Base-by-base conservation (phyloP, 1,140 invertebrate species). In the Steinernema feltiae region DNA sequence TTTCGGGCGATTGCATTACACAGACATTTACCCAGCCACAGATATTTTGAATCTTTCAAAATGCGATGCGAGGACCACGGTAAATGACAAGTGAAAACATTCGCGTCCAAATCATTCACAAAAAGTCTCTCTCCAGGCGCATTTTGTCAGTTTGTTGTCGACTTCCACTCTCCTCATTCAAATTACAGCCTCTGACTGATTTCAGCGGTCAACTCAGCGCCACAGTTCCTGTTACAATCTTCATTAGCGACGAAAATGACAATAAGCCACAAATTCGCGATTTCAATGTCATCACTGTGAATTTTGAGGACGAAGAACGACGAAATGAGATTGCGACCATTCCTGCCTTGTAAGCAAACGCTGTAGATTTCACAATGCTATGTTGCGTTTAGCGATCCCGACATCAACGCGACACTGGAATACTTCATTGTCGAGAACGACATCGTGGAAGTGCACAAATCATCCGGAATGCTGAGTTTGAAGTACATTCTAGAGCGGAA, bases 401-500 rank as follows among this genome's bases (percentile, higher is more conserved):
- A 85, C 70, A 78, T 81, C 69, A 86, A 86, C 48, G 85, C 83
- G 24, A 86, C 84, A n/a, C n/a, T n/a, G n/a, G n/a, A n/a, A n/a
- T n/a, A n/a, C n/a, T n/a, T n/a, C n/a, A n/a, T n/a, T n/a, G n/a
- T n/a, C n/a, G n/a, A n/a, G n/a, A n/a, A n/a, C n/a, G n/a, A n/a
- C n/a, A n/a, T n/a, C n/a, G n/a, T n/a, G n/a, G n/a, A n/a, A n/a
- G n/a, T n/a, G n/a, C n/a, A n/a, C n/a, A n/a, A n/a, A n/a, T n/a
- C n/a, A n/a, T n/a, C n/a, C n/a, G n/a, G n/a, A n/a, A n/a, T n/a
- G n/a, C n/a, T 85, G 21, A 32, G 32, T 21, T 75, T 86, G 7
- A 77, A 81, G 41, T 74, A 53, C 0, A 95, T 97, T 86, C 97
- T 95, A 1, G 97, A 98, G 87, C 93, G 98, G 3, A 93, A 94